Conservation (phyloP, 2,888 invertebrate genomes). For the Ganaspis brasiliensis region DNA sequence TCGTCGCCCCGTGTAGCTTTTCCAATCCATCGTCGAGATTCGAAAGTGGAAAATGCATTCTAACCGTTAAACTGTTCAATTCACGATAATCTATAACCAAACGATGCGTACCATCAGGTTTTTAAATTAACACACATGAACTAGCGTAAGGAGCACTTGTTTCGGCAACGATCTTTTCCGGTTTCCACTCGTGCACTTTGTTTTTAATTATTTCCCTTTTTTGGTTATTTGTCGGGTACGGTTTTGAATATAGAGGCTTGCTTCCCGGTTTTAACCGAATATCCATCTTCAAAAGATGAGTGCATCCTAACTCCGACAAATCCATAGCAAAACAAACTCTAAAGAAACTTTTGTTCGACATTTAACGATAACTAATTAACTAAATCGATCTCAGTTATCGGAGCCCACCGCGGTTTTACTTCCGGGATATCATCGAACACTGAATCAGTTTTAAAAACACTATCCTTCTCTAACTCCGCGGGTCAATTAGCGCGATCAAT, state of each 20-base stretch:
- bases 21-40: constrained; percentile 55
- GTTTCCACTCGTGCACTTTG: constrained; percentile 53
- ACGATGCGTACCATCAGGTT: constrained; percentile 45
- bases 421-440: background rate
- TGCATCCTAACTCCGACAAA: background rate
- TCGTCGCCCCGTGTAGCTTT: constrained; percentile 44
- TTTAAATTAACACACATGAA: constrained; percentile 44
- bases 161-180: constrained; percentile 47
- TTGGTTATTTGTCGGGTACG: constrained; percentile 47
- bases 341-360: too few relatives aligned
- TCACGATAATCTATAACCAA: constrained; percentile 51
- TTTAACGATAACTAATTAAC: background rate
- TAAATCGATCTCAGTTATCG: background rate
- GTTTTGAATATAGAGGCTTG: constrained; percentile 40
- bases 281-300: constrained; percentile 11
- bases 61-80: constrained; percentile 45
- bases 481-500: too few relatives aligned
- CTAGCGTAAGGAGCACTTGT: constrained; percentile 50
- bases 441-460: too few relatives aligned
- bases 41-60: constrained; percentile 55
- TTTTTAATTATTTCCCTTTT: constrained; percentile 48
- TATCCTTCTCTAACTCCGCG: too few relatives aligned
- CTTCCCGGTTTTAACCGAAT: background rate
- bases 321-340: background rate
- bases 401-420: background rate